A percentile compares a stretch with the other conserved stretches of the same genome.
phyloP scores from a whole-genome alignment of 2,888 invertebrate species.

The Eretmocerus hayati region DNA sequence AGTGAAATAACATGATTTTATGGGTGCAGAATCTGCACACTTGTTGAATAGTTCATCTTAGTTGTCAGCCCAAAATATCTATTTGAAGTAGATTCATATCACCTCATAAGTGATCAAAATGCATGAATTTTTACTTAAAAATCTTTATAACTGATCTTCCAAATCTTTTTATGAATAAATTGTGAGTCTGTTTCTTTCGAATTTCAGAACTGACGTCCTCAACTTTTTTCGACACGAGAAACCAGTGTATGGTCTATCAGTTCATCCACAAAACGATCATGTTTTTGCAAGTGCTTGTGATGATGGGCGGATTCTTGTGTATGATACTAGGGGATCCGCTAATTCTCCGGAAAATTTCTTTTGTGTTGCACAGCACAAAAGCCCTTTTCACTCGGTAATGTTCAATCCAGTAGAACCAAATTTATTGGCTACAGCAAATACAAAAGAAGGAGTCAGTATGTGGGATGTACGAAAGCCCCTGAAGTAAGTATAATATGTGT shows the following conservation, averaged over 20 bases:
- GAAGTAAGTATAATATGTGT: conserved; percentile 54
- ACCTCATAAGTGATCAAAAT: too few relatives aligned
- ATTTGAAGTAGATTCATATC: too few relatives aligned
- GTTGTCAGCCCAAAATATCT: too few relatives aligned
- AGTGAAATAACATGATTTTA: too few relatives aligned
- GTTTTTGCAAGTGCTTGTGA: conserved; percentile 87
- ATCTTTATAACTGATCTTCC: not conserved
- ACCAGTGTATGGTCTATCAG: conserved; percentile 83
- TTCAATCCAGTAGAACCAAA: conserved; percentile 80
- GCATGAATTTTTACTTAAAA: too few relatives aligned
- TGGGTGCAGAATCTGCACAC: too few relatives aligned
- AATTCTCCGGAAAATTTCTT: conserved; percentile 55
- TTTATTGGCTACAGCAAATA: conserved; percentile 81
- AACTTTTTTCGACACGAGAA: conserved; percentile 79
- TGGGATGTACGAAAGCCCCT: conserved; percentile 84
- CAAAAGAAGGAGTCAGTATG: conserved; percentile 78
- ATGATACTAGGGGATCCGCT: conserved; percentile 64
- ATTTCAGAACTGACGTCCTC: conserved; percentile 53
- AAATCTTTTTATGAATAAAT: not conserved
- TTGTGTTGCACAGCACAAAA: conserved; percentile 61
- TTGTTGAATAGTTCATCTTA: too few relatives aligned
- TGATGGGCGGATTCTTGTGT: conserved; percentile 80
- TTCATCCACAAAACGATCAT: conserved; percentile 77
- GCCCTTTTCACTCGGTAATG: conserved; percentile 91
- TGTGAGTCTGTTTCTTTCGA: too few relatives aligned